A percentile compares a stretch with the other conserved stretches of the same genome.
Evolutionary conservation across 2,888 invertebrate genomes (phyloP).

Genomic region (Spodoptera picta): DNA sequence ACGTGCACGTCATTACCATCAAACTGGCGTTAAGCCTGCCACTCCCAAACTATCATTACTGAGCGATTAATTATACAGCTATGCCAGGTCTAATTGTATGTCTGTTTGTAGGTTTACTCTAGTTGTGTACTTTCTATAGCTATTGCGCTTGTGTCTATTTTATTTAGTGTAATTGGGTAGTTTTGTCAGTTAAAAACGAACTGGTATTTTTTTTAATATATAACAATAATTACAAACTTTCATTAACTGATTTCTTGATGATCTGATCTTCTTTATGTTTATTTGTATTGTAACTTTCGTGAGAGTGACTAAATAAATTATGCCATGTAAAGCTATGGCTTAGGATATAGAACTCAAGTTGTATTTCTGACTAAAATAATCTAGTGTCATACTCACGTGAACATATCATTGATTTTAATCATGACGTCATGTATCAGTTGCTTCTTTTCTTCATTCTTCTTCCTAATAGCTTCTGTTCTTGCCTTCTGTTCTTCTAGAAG

Average conservation of each 20-base stretch:
- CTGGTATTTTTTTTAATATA: no score
- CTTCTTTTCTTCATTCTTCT: conserved; percentile 54
- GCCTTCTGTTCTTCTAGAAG: conserved; percentile 61
- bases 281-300: no score
- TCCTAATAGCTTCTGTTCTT: conserved; percentile 61
- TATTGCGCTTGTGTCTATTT: no score
- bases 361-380: background rate
- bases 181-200: no score
- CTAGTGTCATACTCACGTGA: conserved; percentile 66
- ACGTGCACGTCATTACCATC: conserved; percentile 50
- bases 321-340: background rate
- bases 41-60: conserved; percentile 43
- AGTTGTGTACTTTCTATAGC: background rate
- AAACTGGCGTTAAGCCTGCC: conserved; percentile 45
- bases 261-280: no score
- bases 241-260: no score
- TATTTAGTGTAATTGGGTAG: no score
- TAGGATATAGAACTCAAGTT: background rate
- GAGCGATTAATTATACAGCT: conserved; percentile 50
- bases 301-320: no score
- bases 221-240: no score
- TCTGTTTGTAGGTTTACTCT: background rate
- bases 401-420: conserved; percentile 73
- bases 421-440: conserved; percentile 58
- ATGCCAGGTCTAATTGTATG: conserved; percentile 12